Base-by-base conservation (phyloP, 2,113 vertebrate genomes). In the Prunella himalayana region DNA sequence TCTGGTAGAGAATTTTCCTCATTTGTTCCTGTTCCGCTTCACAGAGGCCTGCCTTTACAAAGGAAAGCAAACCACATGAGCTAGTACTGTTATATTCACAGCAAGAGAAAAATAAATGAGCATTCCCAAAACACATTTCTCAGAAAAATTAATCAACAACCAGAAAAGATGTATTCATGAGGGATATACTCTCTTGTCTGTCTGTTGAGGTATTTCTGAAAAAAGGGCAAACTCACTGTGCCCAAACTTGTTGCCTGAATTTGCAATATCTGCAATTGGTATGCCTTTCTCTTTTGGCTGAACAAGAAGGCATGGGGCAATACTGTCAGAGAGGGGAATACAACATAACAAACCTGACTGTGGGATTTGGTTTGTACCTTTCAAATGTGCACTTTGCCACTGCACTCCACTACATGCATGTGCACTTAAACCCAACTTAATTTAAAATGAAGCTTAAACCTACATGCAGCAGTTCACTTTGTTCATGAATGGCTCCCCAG, bases 1-100 rank as follows among this genome's bases (percentile, higher is more conserved):
- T 99, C 97, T 99, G 99, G 98, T 99, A 99, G 53, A 99, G 98
- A 97, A 99, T 99, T 95, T 99, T 99, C 95, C 99, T 98, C 99
- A 99, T 99, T 97, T 99, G 99, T 31, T 99, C 99, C 96, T 99
- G 99, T 94, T 99, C 99, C 11, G 98, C 99, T 92, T 99, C 99
- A 23, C 99, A 99, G 39, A 99, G 98, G 50, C 99, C 99, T 13
- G 99, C 99, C 99, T 99, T 95, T 41, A 31, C 37, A 33, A 72
- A 72, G 82, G 22, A 57, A 75, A 91, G 84, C 53, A 76, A 94
- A 96, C 50, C 86, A 82, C 72, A 85, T 95, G 51, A 91, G 68
- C 66, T 59, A 87, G 88, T 79, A 88, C 72, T 44, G 65, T 92
- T 75, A 92, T 14, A 64, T 73, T 86, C 82, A 84, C 4, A 75